Base-by-base conservation (phyloP, 2,888 invertebrate genomes). In the Drymonia ruficornis region DNA sequence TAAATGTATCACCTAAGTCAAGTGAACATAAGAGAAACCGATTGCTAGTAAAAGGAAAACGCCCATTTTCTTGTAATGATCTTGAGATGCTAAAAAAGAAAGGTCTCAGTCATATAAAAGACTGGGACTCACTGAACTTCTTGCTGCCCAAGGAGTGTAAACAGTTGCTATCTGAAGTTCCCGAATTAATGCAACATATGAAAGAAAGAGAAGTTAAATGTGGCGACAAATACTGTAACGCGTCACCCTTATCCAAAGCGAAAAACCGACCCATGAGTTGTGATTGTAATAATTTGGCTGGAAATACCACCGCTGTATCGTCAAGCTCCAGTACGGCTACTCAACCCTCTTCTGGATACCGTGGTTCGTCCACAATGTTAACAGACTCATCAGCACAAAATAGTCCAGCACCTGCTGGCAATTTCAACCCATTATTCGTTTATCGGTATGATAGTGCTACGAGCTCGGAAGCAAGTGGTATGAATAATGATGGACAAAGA, bases 111-210 rank as follows among this genome's bases (percentile, higher is more conserved):
- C 98, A 98, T 80, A 96, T 99, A 9, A 95, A 96, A 80, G 99
- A 99, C 84, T 99, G 98, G 98, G 97, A 98, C 74, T 98, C 98
- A 0, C 90, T 99, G 50, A 97, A 97, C 72, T 96, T 98, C 67
- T 93, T 99, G 49, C 87, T 99, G 61, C 99, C 99, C 4, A 92
- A 94, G 64, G 98, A 99, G 83, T 97, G 96, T 81, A 94, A 95
- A 63, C 95, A 96, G 76, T 94, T 97, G 63, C 83, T 98, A 49
- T 94, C 95, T 15, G 96, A 97, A 82, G 94, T 97, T 74, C 97
- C 97, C 8, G 97, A 97, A 88, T 91, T 97, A 47, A 93, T 95
- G 63, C 94, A 94, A 71, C 94, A 95, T 69, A 86, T 95, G 40
- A 95, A 94, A 74, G 89, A 93, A 47, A 93, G 90, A 65, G 94